These are phyloP conservation scores for Drosophila acutilabella DNA, from an alignment of 2,888 invertebrate genomes.

Conservation along the genomic window DNA sequence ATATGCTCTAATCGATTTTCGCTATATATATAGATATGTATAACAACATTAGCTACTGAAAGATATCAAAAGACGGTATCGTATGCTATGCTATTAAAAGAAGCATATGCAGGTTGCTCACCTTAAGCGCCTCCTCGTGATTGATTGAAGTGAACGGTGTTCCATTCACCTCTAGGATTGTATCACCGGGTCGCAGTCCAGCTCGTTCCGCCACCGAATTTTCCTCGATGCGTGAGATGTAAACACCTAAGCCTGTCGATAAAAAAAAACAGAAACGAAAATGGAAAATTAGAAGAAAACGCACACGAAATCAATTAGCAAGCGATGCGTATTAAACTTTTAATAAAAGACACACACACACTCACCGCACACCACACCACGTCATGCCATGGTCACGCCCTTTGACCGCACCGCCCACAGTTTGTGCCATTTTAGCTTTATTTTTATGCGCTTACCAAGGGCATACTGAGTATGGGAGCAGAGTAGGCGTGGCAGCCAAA, in stretches of 20 bases:
- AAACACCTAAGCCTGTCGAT: slow-evolving; percentile 92
- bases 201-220: slow-evolving; percentile 95
- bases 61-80: slow-evolving; percentile 33
- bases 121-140: slow-evolving; percentile 96
- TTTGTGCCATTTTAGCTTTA: slow-evolving; percentile 10
- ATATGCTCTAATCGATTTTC: slow-evolving; percentile 66
- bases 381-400: slow-evolving; percentile 2
- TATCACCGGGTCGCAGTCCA: slow-evolving; percentile 95
- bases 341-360: slow-evolving; percentile 54
- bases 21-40: slow-evolving; percentile 27
- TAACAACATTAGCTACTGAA: slow-evolving; percentile 61
- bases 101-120: slow-evolving; percentile 84
- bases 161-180: slow-evolving; percentile 97
- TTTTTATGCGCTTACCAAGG: slow-evolving; percentile 9
- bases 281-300: slow-evolving; percentile 1
- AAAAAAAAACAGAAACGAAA: slow-evolving; percentile 3
- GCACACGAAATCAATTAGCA: slow-evolving; percentile 69
- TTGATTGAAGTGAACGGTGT: slow-evolving; percentile 96
- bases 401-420: slow-evolving; percentile 20
- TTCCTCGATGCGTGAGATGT: slow-evolving; percentile 96
- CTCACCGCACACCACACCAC: not conserved
- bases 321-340: slow-evolving; percentile 60
- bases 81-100: slow-evolving; percentile 17
- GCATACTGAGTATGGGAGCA: not conserved
- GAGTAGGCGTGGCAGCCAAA: not conserved